Conservation (phyloP, 2,113 vertebrate genomes). For the Crocuta crocuta region DNA sequence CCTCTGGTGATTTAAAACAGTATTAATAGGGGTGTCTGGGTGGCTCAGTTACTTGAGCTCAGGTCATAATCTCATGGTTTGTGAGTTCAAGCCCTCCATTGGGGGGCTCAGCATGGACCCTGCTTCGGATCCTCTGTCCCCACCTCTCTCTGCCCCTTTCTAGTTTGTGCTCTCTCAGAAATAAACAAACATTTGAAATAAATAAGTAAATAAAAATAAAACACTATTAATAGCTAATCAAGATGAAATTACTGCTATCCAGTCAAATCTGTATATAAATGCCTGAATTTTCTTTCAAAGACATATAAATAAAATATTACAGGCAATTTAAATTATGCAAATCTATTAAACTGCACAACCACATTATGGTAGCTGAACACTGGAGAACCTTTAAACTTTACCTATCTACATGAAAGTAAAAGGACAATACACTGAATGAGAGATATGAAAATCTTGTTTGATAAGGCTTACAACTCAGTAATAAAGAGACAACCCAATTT, state of each 20-base stretch:
- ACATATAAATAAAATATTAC: neutral
- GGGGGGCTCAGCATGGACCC: too few species aligned
- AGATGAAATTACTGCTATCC: neutral
- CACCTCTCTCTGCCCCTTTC: too few species aligned
- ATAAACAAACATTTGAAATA: too few species aligned
- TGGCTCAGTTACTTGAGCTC: too few species aligned
- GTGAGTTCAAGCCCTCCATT: too few species aligned
- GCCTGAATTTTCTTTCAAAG: neutral
- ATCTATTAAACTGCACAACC: neutral
- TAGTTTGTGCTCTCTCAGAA: too few species aligned
- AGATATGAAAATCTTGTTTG: slow-evolving; percentile 21
- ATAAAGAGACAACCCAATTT: slow-evolving; percentile 33
- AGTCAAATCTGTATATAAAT: slow-evolving; percentile 51
- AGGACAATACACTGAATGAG: neutral
- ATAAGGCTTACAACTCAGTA: slow-evolving; percentile 8
- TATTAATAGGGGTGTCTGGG: neutral
- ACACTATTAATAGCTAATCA: slow-evolving; percentile 25
- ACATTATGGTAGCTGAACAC: neutral
- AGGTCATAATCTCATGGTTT: too few species aligned
- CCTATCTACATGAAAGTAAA: slow-evolving; percentile 27
- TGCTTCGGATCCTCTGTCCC: too few species aligned
- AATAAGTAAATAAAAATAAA: neutral
- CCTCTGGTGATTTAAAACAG: neutral
- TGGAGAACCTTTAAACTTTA: slow-evolving; percentile 7
- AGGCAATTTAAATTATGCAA: neutral